These are phyloP conservation scores for Caenorhabditis parvicauda DNA, from an alignment of 2,888 invertebrate species.

Conservation along the genomic window DNA sequence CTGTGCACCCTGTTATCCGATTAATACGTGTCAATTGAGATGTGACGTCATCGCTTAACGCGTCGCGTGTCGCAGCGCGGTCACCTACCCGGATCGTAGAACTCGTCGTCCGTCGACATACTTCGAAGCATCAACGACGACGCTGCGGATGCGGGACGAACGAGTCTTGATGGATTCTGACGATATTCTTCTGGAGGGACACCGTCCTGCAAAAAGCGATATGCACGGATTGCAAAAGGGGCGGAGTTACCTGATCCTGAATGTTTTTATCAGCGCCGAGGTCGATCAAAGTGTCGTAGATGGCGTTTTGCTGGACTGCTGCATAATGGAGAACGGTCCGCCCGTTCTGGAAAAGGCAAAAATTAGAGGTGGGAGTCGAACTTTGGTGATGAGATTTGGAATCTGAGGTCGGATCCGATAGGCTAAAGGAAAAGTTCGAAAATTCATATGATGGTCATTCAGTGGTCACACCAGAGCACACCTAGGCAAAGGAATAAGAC, in stretches of 20 bases:
- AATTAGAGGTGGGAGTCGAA: no score
- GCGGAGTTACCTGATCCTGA: constrained; percentile 42
- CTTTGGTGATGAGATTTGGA: no score
- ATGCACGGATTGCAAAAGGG: not conserved
- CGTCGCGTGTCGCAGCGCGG: no score
- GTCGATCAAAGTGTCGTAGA: constrained; percentile 60
- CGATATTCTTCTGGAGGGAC: constrained; percentile 47
- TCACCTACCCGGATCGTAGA: constrained; percentile 52
- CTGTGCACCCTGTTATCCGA: no score
- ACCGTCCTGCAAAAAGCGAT: constrained; percentile 44
- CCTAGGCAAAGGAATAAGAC: no score
- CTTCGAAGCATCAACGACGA: constrained; percentile 36
- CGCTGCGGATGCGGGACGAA: constrained; percentile 43
- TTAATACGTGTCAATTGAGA: no score
- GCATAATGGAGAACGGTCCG: constrained; percentile 59
- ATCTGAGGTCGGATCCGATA: no score
- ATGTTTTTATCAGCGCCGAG: constrained; percentile 50
- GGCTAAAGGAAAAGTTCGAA: no score
- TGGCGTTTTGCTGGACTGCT: constrained; percentile 58
- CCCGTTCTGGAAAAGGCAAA: constrained; percentile 38
- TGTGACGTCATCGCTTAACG: no score
- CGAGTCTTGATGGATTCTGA: constrained; percentile 37
- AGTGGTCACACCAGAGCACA: no score
- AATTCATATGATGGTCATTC: no score
- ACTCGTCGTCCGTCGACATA: constrained; percentile 45